Base-by-base conservation (phyloP, 1,140 invertebrate species). In the Lepidurus apus region DNA sequence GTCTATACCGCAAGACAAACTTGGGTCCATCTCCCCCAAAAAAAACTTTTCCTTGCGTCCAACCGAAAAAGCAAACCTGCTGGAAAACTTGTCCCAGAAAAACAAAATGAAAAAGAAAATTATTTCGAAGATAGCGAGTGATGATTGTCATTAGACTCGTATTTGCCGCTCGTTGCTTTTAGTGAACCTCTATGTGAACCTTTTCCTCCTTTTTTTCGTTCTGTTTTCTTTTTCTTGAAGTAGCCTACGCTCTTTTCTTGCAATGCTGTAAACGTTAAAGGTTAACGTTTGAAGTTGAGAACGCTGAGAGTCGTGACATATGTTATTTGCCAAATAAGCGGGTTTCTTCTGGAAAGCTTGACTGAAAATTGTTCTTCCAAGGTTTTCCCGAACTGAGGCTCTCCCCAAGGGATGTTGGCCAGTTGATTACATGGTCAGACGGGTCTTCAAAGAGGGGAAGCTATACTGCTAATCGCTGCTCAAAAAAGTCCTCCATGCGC, bases 241-340 rank as follows among this genome's bases (percentile, higher is more conserved):
- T 34, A 34, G 34, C 34, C 34, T 47, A 47, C 45, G 45, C 45
- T 47, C 17, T 47, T 47, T 47, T 10, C 21, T 65, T 65, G 17
- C 17, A 9, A 65, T n/a, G 53, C 53, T 65, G 53, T 65, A 21
- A 65, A 65, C 53, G 17, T 65, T n/a, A 65, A 65, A 65, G 53
- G 53, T 65, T 65, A 65, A 9, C 21, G 53, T 65, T 65, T 13
- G 53, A 65, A 47, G 34, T 34, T 34, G 10, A 65, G 53, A 65
- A 34, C 34, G 34, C 34, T 34, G 34, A 34, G 34, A 65, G 53
- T 65, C 53, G 53, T 65, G 53, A 65, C 53, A 65, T 65, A 17
- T 65, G 53, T 65, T 65, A 65, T 65, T 65, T 65, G 53, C 53
- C 53, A 65, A 65, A 65, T 65, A 65, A 65, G 53, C 53, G 53